Evolutionary conservation across 2,797 vertebrate species (phyloP), one percentile per base, ranked within the genome.

Genomic region (Brachyrhaphis roseni): DNA sequence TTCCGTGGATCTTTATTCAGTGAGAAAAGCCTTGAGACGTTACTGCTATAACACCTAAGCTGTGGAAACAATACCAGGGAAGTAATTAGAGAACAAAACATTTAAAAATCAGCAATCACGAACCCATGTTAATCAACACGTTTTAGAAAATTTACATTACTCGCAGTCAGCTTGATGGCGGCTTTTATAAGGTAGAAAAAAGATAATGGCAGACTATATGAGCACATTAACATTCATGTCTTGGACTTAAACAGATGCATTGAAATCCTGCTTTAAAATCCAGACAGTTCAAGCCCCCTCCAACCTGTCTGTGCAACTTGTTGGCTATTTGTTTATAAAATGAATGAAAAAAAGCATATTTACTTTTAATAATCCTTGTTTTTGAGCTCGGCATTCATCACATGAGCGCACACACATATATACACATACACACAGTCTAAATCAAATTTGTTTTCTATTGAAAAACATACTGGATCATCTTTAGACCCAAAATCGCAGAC

Each of bases 181-280:
- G 12, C 28, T 70, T 79, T 80, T 39, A 59, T 31, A 15, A 16
- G 13, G 23, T 77, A 43, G 43, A 71, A 46, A 46, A 41, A 71
- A 71, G 36, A 10, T 16, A 86, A 66, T 47, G n/a, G 45, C 77
- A n/a, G 41, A 34, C 53, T 64, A 77, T 62, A 74, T 75, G 47
- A 77, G 59, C 73, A 79, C 84, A 93, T 95, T 95, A 95, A 95
- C 90, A 96, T 95, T 93, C 92, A 95, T 93, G 87, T 75, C 78
- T 86, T 78, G 46, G 73, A 82, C 92, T 94, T 96, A 96, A 96
- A 88, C 91, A 96, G 92, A 96, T 96, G 94, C 95, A 96, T 95
- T 96, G 95, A 95, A 95, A 91, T 89, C 85, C 87, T 86, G 47
- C 57, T 87, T 83, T 83, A 84, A 94, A 93, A 92, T 91, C 89